These are phyloP conservation scores for Ectobius pallidus DNA, from an alignment of 2,888 invertebrate species.

Conservation along the genomic window DNA sequence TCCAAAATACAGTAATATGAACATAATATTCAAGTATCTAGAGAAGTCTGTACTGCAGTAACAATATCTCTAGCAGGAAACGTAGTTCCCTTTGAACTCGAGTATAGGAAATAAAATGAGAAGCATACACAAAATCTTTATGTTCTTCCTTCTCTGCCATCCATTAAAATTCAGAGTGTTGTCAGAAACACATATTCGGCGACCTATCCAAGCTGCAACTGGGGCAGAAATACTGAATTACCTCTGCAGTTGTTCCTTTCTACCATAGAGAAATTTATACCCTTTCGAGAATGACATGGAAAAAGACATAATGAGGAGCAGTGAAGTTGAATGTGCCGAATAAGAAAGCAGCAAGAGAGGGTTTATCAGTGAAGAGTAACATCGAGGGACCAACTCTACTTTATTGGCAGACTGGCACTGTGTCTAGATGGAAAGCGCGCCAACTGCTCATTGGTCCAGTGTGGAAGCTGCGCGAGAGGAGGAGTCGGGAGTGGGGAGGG, in stretches of 20 bases:
- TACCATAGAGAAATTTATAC: slow-evolving; percentile 8
- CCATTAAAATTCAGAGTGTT: no score
- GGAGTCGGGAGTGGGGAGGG: background rate
- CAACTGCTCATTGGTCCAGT: slow-evolving; percentile 1
- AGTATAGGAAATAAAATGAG: no score
- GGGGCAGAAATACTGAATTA: background rate
- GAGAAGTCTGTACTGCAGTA: no score
- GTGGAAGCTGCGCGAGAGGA: background rate
- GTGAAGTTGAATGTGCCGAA: slow-evolving; percentile 1
- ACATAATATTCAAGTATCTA: no score
- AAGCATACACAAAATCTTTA: no score
- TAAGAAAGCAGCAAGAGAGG: slow-evolving; percentile 26
- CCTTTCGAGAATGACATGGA: slow-evolving; percentile 2
- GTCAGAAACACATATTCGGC: no score
- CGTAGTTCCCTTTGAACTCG: no score
- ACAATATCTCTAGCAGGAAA: no score
- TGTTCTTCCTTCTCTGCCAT: no score
- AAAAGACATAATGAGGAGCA: slow-evolving; percentile 20
- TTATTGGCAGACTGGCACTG: background rate
- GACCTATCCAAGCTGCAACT: background rate
- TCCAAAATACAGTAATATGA: no score
- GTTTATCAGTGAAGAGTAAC: slow-evolving; percentile 13
- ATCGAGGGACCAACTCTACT: slow-evolving; percentile 3
- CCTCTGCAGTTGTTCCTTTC: slow-evolving; percentile 4
- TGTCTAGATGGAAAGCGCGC: background rate